Conservation (phyloP, 2,113 vertebrate species). For the Syngnathus typhle region DNA sequence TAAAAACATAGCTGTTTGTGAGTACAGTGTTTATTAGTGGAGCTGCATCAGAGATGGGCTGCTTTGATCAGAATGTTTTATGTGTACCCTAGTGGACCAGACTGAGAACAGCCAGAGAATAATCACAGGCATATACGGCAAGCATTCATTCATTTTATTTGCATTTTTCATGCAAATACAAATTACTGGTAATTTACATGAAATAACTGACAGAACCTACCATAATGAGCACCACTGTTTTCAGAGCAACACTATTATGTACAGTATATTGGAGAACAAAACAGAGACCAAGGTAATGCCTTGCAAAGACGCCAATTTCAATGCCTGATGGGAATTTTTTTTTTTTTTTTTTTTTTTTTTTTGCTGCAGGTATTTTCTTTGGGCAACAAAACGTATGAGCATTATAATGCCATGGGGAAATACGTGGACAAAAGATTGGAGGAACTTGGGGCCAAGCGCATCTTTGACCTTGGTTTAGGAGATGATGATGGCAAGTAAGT, state of each 20-base stretch:
- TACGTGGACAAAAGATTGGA: constrained; percentile 90
- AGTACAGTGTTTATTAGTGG: neutral
- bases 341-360: neutral
- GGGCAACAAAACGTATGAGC: constrained; percentile 96
- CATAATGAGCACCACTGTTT: neutral
- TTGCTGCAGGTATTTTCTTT: constrained; percentile 89
- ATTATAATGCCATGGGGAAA: constrained; percentile 97
- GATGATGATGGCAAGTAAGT: constrained; percentile 97
- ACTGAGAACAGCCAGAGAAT: too few species aligned
- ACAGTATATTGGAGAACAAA: neutral
- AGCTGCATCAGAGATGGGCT: neutral
- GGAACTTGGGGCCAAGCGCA: constrained; percentile 84
- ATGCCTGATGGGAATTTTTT: neutral
- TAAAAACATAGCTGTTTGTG: neutral
- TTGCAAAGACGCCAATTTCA: neutral
- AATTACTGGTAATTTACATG: neutral
- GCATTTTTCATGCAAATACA: neutral
- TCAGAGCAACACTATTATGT: neutral
- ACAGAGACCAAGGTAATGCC: neutral
- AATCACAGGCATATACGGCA: too few species aligned
- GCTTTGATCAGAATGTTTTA: neutral
- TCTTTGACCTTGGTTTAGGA: constrained; percentile 91
- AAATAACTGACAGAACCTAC: neutral
- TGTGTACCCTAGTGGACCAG: too few species aligned
- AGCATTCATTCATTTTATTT: neutral